Conservation (phyloP, 2,113 vertebrate genomes). For the Hiodon alosoides region DNA sequence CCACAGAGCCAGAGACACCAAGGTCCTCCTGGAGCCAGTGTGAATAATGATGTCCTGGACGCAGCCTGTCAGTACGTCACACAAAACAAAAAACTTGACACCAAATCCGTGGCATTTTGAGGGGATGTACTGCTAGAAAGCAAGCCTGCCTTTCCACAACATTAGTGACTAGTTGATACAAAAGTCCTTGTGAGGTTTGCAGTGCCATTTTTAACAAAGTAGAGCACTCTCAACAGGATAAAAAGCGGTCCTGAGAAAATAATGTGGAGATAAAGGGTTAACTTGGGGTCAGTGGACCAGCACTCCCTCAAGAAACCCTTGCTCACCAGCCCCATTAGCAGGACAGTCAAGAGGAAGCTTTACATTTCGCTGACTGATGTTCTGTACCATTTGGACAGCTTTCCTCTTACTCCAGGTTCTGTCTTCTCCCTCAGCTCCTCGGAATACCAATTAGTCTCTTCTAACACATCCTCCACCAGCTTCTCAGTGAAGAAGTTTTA, state of each 20-base stretch:
- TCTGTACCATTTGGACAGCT: background rate
- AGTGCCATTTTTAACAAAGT: background rate
- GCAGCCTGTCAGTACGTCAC: no score
- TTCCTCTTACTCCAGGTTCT: background rate
- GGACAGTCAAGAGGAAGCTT: background rate
- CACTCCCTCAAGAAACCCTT: background rate
- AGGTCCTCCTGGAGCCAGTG: no score
- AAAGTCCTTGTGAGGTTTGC: background rate
- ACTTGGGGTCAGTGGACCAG: background rate
- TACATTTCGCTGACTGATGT: background rate
- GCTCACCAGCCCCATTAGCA: background rate
- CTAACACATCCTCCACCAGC: background rate
- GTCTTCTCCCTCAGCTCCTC: background rate
- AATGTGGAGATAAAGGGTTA: background rate
- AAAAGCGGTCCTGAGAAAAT: background rate
- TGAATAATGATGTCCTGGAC: no score
- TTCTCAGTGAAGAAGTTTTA: background rate
- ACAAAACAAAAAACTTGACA: no score
- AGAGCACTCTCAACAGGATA: background rate
- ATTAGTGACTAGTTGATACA: background rate
- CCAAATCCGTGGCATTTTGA: no score
- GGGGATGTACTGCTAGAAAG: no score
- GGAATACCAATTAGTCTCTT: background rate
- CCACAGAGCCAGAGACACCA: no score
- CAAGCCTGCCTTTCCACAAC: background rate